A percentile compares a stretch with the other conserved stretches of the same genome.
These are phyloP conservation scores for Pheosia tremula DNA, from an alignment of 2,888 invertebrate species.

Conservation along the genomic window DNA sequence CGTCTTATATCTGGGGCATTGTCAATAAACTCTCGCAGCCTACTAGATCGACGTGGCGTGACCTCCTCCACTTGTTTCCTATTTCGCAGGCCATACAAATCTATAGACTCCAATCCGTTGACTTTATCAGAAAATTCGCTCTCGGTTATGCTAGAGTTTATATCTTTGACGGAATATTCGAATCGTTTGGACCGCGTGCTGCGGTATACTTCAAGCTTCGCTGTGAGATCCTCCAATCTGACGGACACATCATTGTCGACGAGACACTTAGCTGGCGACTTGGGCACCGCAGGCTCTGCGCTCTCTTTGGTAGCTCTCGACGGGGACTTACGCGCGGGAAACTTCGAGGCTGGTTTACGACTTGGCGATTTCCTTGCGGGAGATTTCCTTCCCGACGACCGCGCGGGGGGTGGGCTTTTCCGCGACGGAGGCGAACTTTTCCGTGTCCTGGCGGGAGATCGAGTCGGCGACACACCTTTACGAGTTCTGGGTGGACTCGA, in stretches of 20 bases:
- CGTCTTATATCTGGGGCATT: constrained; percentile 61
- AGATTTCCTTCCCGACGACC: constrained; percentile 72
- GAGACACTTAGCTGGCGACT: constrained; percentile 65
- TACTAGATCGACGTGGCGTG: constrained; percentile 64
- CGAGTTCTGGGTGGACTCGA: constrained; percentile 67
- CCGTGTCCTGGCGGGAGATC: constrained; percentile 74
- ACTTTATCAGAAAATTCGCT: constrained; percentile 51
- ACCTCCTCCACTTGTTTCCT: constrained; percentile 63
- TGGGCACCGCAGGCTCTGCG: constrained; percentile 39
- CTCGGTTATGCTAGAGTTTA: constrained; percentile 44
- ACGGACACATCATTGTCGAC: constrained; percentile 56
- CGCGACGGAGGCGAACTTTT: constrained; percentile 63
- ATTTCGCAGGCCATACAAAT: constrained; percentile 60
- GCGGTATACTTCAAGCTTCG: constrained; percentile 56
- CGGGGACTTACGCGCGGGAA: constrained; percentile 74
- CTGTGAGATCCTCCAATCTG: constrained; percentile 52
- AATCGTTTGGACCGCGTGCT: constrained; percentile 62
- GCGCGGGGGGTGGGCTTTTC: constrained; percentile 64
- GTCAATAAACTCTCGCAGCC: constrained; percentile 62
- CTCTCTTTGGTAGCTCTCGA: constrained; percentile 63
- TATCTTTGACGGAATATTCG: constrained; percentile 69
- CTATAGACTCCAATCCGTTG: constrained; percentile 60
- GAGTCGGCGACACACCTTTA: constrained; percentile 69
- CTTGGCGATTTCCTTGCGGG: constrained; percentile 81
- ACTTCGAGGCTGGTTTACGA: constrained; percentile 69